Evolutionary conservation across 1,140 invertebrate genomes (phyloP), one percentile per base, ranked within the genome.

Genomic region (Camponotus vicinus): DNA sequence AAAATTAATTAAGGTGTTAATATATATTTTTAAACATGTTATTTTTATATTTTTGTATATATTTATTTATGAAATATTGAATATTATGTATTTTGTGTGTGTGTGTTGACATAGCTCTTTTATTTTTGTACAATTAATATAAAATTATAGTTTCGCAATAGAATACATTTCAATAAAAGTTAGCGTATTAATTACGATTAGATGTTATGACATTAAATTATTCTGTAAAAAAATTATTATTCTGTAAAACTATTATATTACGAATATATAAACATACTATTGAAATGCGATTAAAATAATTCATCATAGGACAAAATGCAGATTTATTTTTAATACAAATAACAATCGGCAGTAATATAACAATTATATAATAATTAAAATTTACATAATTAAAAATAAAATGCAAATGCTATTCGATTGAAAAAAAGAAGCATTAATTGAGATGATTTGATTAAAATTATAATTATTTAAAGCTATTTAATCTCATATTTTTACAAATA

Each of bases 301-400:
- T 27, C 27, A 27, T 27, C 27, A 27, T 27, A 27, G 27, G 27
- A 27, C 27, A 27, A 27, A 27, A 27, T 9, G 45, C 45, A 71
- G 45, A 71, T 18, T 32, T 11, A 57, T 69, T 45, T 37, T 0
- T 75, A n/a, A 59, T 13, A 40, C 11, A 75, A 76, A 42, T 40
- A 52, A 49, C 15, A 75, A 42, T 49, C 6, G 45, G 7, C 8
- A 61, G 5, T 75, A 59, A 15, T 13, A 40, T 75, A 75, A 21
- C n/a, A 57, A 59, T 59, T 13, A 73, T 57, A 57, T 40, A 75
- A 75, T 59, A 61, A 76, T 76, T 15, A 32, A 76, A 76, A 76
- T 61, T 40, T 32, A 15, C 7, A 61, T 21, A 55, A 27, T 8
- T 75, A 59, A 59, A 61, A 13, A 27, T 18, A 59, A 59, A 52